Percentiles rank a stretch among this genome's conserved stretches.
Conservation (phyloP, 2,888 invertebrate genomes). For the Caenorhabditis parvicauda region DNA sequence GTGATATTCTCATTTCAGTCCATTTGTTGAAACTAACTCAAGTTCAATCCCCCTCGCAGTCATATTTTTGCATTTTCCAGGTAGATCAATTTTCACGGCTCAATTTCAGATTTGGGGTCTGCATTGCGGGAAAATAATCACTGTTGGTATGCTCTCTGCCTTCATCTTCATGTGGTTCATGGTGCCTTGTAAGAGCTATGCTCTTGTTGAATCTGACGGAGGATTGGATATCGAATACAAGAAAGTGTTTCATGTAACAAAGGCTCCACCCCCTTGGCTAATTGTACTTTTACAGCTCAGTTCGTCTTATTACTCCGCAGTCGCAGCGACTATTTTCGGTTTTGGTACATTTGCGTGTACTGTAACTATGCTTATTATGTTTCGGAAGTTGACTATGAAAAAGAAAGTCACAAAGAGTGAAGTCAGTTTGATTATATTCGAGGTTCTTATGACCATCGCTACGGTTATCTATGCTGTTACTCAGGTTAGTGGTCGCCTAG, state of each 20-base stretch:
- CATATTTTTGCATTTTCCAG: too few relatives aligned
- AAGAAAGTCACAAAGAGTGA: constrained; percentile 12
- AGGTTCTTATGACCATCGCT: constrained; percentile 24
- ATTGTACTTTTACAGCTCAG: constrained; percentile 12
- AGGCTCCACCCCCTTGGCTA: background rate
- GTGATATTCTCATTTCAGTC: too few relatives aligned
- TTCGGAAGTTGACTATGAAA: constrained; percentile 15
- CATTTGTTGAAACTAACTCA: too few relatives aligned
- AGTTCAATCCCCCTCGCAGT: too few relatives aligned
- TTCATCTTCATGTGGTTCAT: constrained; percentile 32
- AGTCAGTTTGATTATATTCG: constrained; percentile 20
- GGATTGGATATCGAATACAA: constrained; percentile 26
- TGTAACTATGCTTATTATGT: constrained; percentile 11
- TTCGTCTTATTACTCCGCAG: constrained; percentile 19
- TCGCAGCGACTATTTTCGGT: constrained; percentile 21
- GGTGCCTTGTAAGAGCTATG: constrained; percentile 20
- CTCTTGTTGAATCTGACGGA: constrained; percentile 12
- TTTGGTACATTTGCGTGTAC: constrained; percentile 16
- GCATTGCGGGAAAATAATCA: constrained; percentile 9
- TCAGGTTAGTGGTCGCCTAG: constrained; percentile 8
- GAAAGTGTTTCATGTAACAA: constrained; percentile 11
- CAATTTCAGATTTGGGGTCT: constrained; percentile 24
- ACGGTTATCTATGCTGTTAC: constrained; percentile 28
- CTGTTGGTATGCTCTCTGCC: constrained; percentile 12
- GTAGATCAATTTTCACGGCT: background rate